Percentiles rank a stretch among this genome's conserved stretches.
Evolutionary conservation across 2,797 vertebrate species (phyloP).

Genomic region (Rhabdomys pumilio): DNA sequence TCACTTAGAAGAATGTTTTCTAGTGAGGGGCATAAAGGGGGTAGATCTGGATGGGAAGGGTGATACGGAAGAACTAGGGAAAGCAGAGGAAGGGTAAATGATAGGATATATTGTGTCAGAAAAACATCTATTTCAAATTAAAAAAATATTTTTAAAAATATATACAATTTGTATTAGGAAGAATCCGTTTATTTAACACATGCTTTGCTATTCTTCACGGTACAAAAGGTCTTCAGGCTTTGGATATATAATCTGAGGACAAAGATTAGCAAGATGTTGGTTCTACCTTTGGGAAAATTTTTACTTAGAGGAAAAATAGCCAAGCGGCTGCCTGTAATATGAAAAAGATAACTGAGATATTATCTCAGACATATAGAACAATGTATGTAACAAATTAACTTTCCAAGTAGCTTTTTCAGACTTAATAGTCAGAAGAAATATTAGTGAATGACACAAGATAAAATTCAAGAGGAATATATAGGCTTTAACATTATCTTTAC

Average conservation of each 20-base stretch:
- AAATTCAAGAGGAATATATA: background rate
- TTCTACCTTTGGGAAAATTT: slow-evolving; percentile 33
- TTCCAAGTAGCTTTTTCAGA: slow-evolving; percentile 51
- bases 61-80: background rate
- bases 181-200: slow-evolving; percentile 48
- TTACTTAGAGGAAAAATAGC: slow-evolving; percentile 62
- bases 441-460: slow-evolving; percentile 4
- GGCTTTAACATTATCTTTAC: background rate
- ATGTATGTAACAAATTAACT: slow-evolving; percentile 38
- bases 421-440: slow-evolving; percentile 9
- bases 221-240: background rate
- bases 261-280: slow-evolving; percentile 4
- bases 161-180: slow-evolving; percentile 47
- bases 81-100: background rate
- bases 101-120: background rate
- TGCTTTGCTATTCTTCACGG: background rate
- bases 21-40: background rate
- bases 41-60: background rate
- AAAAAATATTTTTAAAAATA: background rate
- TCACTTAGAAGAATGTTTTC: background rate
- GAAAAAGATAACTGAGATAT: slow-evolving; percentile 17
- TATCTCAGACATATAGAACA: background rate
- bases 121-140: background rate
- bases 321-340: slow-evolving; percentile 16
- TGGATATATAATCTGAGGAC: background rate